Percentiles rank a stretch among this genome's conserved stretches.
Evolutionary conservation across 1,140 invertebrate genomes (phyloP).

Genomic region (Sipha flava): DNA sequence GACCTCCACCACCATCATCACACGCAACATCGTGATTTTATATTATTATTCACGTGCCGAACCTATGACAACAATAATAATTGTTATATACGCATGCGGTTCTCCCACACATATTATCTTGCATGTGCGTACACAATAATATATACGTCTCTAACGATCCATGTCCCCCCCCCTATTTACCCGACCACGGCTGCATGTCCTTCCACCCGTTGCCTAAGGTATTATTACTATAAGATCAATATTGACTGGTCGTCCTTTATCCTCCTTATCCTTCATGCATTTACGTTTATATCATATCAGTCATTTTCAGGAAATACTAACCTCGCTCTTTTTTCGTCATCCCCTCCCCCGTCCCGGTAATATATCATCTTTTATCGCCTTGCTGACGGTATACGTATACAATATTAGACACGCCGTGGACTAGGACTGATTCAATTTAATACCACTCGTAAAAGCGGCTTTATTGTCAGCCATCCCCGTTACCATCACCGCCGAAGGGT

Average conservation of each 20-base stretch:
- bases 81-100: too few species aligned
- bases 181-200: too few species aligned
- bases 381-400: background rate
- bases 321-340: too few species aligned
- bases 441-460: background rate
- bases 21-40: background rate
- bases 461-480: background rate
- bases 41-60: background rate
- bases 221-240: background rate
- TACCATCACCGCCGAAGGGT: too few species aligned
- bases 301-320: background rate
- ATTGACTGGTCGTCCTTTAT: background rate
- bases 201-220: background rate
- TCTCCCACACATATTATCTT: background rate
- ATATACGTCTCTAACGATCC: background rate
- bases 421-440: background rate
- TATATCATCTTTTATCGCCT: constrained; percentile 8
- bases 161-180: too few species aligned
- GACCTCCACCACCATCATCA: background rate
- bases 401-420: background rate
- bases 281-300: background rate
- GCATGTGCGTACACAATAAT: background rate
- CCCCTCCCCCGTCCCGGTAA: background rate
- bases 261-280: background rate
- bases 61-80: background rate